Conservation (phyloP, 2,888 invertebrate genomes). For the Eupithecia inturbata region DNA sequence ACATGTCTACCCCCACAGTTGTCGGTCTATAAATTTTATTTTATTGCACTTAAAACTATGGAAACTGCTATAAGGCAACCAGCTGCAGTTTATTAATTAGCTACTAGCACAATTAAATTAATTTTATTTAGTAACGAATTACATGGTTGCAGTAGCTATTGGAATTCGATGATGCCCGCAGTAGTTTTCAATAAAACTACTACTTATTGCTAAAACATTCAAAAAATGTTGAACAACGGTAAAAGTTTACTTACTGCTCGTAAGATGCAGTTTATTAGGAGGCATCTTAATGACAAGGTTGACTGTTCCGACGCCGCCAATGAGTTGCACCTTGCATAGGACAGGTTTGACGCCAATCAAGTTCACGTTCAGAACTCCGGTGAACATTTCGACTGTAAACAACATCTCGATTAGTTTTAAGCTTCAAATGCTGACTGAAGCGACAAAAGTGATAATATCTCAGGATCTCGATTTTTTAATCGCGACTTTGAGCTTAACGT, state of each 20-base stretch:
- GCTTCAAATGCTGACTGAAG: background rate
- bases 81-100: background rate
- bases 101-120: too few species aligned
- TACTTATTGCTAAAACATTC: too few species aligned
- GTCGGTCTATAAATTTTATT: background rate
- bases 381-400: slow-evolving; percentile 61
- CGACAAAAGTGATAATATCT: background rate
- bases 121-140: too few species aligned
- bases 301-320: slow-evolving; percentile 64
- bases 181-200: too few species aligned
- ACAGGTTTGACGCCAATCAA: slow-evolving; percentile 64
- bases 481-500: too few species aligned
- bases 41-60: background rate
- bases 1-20: too few species aligned
- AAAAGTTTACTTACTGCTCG: slow-evolving; percentile 57
- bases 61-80: background rate
- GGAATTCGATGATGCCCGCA: too few species aligned
- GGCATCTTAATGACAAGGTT: slow-evolving; percentile 57
- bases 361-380: slow-evolving; percentile 65
- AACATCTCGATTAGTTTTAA: background rate
- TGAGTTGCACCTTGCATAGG: slow-evolving; percentile 65
- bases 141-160: too few species aligned
- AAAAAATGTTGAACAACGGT: background rate
- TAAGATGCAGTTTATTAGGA: slow-evolving; percentile 56
- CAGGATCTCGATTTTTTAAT: too few species aligned